phyloP scores from a whole-genome alignment of 2,113 vertebrate species.

The Rhabdornis inornatus region DNA sequence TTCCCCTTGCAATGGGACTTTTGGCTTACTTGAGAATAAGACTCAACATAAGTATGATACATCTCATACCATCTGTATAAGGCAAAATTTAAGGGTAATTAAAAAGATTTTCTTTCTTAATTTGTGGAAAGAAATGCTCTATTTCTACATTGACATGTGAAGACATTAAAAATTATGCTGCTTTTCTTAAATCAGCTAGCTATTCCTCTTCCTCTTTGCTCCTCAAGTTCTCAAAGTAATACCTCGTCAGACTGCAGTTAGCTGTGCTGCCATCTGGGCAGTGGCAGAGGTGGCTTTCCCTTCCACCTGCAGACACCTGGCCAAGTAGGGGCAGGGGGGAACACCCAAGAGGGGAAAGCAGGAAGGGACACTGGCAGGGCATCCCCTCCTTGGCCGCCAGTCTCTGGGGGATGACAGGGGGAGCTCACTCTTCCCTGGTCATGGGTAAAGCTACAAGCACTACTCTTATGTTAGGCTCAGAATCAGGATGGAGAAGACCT shows the following conservation, averaged over 20 bases:
- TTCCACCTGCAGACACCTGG: rapidly evolving
- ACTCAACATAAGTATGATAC: not conserved
- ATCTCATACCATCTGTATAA: rapidly evolving
- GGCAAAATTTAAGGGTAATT: not conserved
- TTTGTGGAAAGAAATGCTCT: not conserved
- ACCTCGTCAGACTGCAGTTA: not conserved
- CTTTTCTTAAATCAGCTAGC: not conserved
- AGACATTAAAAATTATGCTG: not conserved
- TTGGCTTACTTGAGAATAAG: not conserved
- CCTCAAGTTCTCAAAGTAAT: not conserved
- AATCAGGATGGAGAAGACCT: not conserved
- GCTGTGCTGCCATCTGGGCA: not conserved
- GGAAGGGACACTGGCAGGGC: not conserved
- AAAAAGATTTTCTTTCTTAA: not conserved
- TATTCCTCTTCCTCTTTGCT: not conserved
- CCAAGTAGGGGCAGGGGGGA: not conserved
- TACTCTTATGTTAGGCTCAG: not conserved
- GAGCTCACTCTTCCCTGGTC: not conserved
- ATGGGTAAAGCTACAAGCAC: rapidly evolving
- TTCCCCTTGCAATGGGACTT: not conserved
- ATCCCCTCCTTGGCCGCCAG: not conserved
- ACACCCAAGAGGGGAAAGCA: rapidly evolving
- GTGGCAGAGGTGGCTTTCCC: too few relatives aligned
- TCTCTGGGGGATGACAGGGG: not conserved
- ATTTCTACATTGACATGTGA: not conserved